Conservation (phyloP, 2,797 vertebrate genomes). For the Eleutherodactylus coqui region DNA sequence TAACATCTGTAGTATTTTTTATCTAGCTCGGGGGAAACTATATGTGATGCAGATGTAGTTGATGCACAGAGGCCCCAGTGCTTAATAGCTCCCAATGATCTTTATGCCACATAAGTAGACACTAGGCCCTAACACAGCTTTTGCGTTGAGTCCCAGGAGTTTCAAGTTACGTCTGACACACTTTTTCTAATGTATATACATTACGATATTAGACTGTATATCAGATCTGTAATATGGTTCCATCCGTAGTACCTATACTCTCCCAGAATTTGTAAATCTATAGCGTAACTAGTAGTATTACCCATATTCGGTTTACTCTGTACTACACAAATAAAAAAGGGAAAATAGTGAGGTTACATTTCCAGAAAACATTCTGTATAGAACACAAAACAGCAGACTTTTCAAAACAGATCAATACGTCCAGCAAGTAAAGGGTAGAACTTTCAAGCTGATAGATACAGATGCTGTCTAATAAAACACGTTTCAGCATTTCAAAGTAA, state of each 20-base stretch:
- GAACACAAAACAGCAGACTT: background rate
- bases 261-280: background rate
- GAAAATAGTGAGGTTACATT: background rate
- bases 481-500: slow-evolving; percentile 23
- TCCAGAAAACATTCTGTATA: background rate
- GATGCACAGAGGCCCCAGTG: no score
- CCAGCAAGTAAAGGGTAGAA: background rate
- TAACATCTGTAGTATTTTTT: no score
- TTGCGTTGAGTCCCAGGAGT: no score
- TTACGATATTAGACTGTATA: no score
- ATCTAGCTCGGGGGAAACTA: no score
- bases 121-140: no score
- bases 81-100: no score
- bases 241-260: background rate
- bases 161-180: no score
- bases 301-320: background rate
- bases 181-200: background rate
- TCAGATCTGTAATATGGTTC: background rate
- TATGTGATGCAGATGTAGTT: no score
- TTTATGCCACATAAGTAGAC: no score
- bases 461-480: slow-evolving; percentile 34
- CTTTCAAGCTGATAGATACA: slow-evolving; percentile 7
- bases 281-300: background rate
- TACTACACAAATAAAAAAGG: background rate
- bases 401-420: slow-evolving; percentile 30